Evolutionary conservation across 2,888 invertebrate species (phyloP).

Genomic region (Drosophila anceps): DNA sequence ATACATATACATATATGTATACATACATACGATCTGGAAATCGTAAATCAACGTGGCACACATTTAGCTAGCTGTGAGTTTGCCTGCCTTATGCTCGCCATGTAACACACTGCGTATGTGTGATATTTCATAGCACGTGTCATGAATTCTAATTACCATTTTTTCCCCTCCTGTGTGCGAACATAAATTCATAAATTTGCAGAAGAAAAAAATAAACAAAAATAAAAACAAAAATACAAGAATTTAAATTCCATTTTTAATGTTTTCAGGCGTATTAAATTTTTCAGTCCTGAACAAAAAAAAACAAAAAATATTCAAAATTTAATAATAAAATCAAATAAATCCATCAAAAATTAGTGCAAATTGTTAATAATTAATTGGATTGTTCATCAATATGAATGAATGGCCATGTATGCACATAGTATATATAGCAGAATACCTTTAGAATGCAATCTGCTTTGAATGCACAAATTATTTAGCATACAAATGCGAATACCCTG

Average conservation of each 20-base stretch:
- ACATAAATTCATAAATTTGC: constrained; percentile 71
- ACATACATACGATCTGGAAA: constrained; percentile 62
- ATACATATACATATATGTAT: constrained; percentile 6
- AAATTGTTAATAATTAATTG: constrained; percentile 66
- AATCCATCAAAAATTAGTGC: constrained; percentile 56
- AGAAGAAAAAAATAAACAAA: too few relatives aligned
- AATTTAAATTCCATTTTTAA: constrained; percentile 61
- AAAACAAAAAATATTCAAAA: constrained; percentile 2
- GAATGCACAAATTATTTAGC: constrained; percentile 19
- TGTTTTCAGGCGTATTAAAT: constrained; percentile 34
- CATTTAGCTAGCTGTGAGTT: constrained; percentile 47
- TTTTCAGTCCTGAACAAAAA: constrained; percentile 1
- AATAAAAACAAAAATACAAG: constrained; percentile 25
- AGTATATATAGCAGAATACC: not conserved
- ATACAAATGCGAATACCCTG: constrained; percentile 1
- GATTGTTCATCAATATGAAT: constrained; percentile 20
- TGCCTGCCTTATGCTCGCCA: constrained; percentile 30
- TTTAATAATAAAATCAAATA: constrained; percentile 26
- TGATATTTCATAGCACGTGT: constrained; percentile 79
- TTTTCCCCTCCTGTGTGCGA: constrained; percentile 40
- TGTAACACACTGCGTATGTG: constrained; percentile 70
- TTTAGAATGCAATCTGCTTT: constrained; percentile 2
- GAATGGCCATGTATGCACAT: not conserved
- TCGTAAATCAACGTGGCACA: constrained; percentile 71
- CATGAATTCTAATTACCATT: constrained; percentile 82